Base-by-base conservation (phyloP, 2,888 invertebrate species). In the Chironomus tentans region DNA sequence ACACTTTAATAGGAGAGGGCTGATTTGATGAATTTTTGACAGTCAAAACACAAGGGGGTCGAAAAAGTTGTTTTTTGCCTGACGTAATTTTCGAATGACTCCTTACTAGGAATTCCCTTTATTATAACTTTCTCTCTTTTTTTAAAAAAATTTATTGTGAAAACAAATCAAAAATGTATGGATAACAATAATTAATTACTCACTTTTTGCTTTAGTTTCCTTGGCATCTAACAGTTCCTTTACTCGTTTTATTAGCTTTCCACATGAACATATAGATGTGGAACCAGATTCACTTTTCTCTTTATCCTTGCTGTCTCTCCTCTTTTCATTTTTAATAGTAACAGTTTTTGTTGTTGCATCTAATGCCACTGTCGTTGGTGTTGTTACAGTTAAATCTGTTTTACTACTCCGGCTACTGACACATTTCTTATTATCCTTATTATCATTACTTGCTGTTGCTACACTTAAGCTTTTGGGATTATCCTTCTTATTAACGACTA, bases 371-470 rank as follows among this genome's bases (percentile, higher is more conserved):
- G 73, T 62, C 13, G 74, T 47, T 68, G 68, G 65, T 0, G 68
- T 72, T 28, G 72, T 72, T 15, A 62, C 46, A 28, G 72, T 72
- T 62, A 72, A 18, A 72, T 72, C 72, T 15, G 72, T 72, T 72
- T 72, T 72, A 72, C 72, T 72, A 46, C 61, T 72, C 15, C 72
- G 72, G 62, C 72, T 72, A 22, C 71, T 56, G 10, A 72, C 12
- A 62, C 72, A 72, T 28, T 46, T 72, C 28, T 15, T 72, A 3
- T 18, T 38, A 61, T 72, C 72, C n/a, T 72, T 72, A 68, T 50
- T 65, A 74, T 74, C 68, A 68, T 28, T 38, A 38, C 38, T 68
- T 47, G 68, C 68, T 46, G 65, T 24, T 48, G 65, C 12, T 38
- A 47, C 65, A 46, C 21, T 73, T 68, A 74, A 5, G n/a, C 48